Conservation (phyloP, 2,113 vertebrate genomes). For the Gasterosteus aculeatus region DNA sequence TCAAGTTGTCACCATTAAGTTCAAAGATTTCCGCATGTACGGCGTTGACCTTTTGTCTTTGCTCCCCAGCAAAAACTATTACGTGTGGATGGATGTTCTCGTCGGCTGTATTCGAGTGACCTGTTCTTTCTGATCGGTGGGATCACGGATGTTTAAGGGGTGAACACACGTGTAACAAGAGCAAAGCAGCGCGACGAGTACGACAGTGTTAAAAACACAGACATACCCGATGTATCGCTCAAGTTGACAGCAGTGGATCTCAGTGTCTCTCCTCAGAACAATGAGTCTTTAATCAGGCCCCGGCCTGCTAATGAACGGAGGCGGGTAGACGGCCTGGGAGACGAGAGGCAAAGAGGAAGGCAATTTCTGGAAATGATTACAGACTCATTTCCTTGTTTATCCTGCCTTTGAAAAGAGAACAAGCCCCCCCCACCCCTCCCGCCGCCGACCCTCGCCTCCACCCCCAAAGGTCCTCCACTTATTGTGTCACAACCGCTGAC, state of each 20-base stretch:
- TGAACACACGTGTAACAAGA: slow-evolving; percentile 22
- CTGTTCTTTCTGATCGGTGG: neutral
- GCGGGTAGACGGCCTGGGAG: slow-evolving; percentile 68
- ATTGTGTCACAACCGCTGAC: slow-evolving; percentile 63
- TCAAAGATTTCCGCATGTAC: neutral
- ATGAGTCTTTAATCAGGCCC: slow-evolving; percentile 81
- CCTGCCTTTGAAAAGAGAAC: slow-evolving; percentile 80
- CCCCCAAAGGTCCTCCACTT: slow-evolving; percentile 66
- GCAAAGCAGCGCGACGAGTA: neutral
- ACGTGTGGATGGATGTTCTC: neutral
- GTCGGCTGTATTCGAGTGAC: neutral
- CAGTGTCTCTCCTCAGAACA: slow-evolving; percentile 54
- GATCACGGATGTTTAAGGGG: slow-evolving; percentile 8
- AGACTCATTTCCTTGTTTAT: slow-evolving; percentile 87
- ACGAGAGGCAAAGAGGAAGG: slow-evolving; percentile 75
- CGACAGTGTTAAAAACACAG: slow-evolving; percentile 21
- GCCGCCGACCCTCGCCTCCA: slow-evolving; percentile 33
- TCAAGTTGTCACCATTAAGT: neutral
- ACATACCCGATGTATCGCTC: slow-evolving; percentile 40
- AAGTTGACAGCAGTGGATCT: slow-evolving; percentile 31
- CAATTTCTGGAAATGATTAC: slow-evolving; percentile 87
- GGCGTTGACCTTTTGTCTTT: slow-evolving; percentile 1
- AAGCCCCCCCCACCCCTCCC: slow-evolving; percentile 45
- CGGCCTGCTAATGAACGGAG: slow-evolving; percentile 81
- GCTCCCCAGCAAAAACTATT: neutral